Evolutionary conservation across 2,888 invertebrate species (phyloP), one percentile per base, ranked within the genome.

Genomic region (Nemurella pictetii): DNA sequence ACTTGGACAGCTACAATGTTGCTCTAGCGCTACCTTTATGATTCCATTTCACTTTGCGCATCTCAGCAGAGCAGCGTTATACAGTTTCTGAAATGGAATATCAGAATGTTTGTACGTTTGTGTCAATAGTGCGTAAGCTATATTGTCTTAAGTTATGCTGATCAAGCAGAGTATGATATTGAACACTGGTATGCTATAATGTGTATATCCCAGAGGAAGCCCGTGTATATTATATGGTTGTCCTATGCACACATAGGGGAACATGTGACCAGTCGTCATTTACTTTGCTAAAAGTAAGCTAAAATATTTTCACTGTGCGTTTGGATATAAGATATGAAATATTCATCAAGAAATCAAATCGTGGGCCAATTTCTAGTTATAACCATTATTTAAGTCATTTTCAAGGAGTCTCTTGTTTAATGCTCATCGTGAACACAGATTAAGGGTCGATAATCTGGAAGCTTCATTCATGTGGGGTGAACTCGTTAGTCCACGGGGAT

Each of bases 1-100:
- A 28, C 75, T 78, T 30, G 78, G 78, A 78, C 78, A 78, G 78
- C 30, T 78, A 12, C 78, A n/a, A 29, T 78, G 78, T 29, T 78
- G 78, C 55, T 55, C 3, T 20, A 12, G 55, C 20, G 55, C 78
- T 30, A 78, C 78, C 78, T 78, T 30, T 28, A n/a, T 29, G 29
- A 75, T 75, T 75, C 75, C 28, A 75, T 75, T 75, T 75, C 75
- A 75, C 28, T 75, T 75, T 26, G 28, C 28, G 20, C 78, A 20
- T 78, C 28, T 78, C 78, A 78, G 30, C 78, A 15, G 29, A n/a
- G 78, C 20, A 5, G 5, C n/a, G n/a, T n/a, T n/a, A 20, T 55
- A 20, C 15, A 55, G 55, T 12, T 55, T 12, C 20, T 12, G 55
- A 55, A 55, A 55, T 55, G 55, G 55, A 20, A 55, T 55, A 55